Conservation (phyloP, 2,797 vertebrate species). For the Anniella stebbinsi region DNA sequence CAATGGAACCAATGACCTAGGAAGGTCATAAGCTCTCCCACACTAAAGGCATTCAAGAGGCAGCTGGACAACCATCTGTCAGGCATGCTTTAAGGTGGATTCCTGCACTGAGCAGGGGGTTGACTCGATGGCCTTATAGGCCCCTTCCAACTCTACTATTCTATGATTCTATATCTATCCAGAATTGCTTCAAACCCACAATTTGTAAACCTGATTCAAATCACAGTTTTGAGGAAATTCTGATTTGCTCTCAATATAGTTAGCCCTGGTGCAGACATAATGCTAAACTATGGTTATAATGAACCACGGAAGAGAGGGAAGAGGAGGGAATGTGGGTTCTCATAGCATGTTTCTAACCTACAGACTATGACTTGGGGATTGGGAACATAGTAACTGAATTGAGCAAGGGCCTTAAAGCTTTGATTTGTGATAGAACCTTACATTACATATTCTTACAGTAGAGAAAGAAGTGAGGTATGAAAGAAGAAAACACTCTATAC, state of each 20-base stretch:
- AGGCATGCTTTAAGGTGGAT: too few relatives aligned
- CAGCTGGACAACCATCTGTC: too few relatives aligned
- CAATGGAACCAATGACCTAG: too few relatives aligned
- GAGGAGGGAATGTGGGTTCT: neutral
- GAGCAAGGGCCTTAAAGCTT: neutral
- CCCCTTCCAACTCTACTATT: too few relatives aligned
- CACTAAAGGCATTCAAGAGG: too few relatives aligned
- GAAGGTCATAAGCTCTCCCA: too few relatives aligned
- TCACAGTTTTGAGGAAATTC: neutral
- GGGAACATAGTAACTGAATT: neutral
- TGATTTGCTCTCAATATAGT: neutral
- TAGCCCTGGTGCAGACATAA: neutral
- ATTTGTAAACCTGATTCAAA: neutral
- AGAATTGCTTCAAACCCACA: neutral
- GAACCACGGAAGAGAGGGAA: neutral
- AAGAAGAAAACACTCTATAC: neutral
- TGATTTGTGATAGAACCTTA: neutral
- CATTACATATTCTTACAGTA: neutral
- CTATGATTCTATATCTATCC: too few relatives aligned
- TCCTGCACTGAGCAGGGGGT: too few relatives aligned
- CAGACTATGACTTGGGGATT: neutral
- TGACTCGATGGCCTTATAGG: too few relatives aligned
- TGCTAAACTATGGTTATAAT: too few relatives aligned
- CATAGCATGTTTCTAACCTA: neutral
- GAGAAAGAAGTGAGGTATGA: neutral